phyloP scores from a whole-genome alignment of 1,140 invertebrate species.

The silkworm (Bombyx mori) region DNA sequence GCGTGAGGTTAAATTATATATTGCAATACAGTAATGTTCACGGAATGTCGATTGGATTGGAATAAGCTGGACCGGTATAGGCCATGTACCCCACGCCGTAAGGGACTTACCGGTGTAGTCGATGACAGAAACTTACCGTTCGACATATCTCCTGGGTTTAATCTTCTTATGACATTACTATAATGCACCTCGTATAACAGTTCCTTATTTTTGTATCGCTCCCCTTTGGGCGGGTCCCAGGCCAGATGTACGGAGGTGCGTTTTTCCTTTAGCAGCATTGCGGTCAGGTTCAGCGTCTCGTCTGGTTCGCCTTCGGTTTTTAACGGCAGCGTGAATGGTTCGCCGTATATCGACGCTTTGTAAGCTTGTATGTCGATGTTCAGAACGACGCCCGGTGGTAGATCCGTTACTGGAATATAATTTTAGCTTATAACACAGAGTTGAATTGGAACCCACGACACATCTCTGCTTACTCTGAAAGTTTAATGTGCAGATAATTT shows the following conservation, averaged over 20 bases:
- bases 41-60: no score
- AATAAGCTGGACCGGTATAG: no score
- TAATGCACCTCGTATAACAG: slow-evolving; percentile 72
- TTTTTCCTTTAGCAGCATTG: slow-evolving; percentile 69
- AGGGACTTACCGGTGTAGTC: neutral
- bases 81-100: neutral
- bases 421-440: neutral
- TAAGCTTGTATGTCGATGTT: slow-evolving; percentile 75
- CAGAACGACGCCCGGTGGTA: slow-evolving; percentile 72
- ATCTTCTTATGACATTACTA: slow-evolving; percentile 28
- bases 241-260: slow-evolving; percentile 76
- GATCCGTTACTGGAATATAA: slow-evolving; percentile 47
- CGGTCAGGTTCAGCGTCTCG: slow-evolving; percentile 58
- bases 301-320: slow-evolving; percentile 71
- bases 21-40: no score
- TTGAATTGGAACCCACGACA: no score
- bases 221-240: slow-evolving; percentile 75
- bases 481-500: no score
- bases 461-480: no score
- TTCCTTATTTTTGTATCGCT: slow-evolving; percentile 41
- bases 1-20: no score
- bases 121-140: slow-evolving; percentile 33
- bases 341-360: slow-evolving; percentile 74
- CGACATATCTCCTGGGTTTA: slow-evolving; percentile 22
- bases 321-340: slow-evolving; percentile 62